Evolutionary conservation across 23 tunicate genomes (phyloP), one percentile per base, ranked within the genome.

Genomic region (Botrylloides violaceus): DNA sequence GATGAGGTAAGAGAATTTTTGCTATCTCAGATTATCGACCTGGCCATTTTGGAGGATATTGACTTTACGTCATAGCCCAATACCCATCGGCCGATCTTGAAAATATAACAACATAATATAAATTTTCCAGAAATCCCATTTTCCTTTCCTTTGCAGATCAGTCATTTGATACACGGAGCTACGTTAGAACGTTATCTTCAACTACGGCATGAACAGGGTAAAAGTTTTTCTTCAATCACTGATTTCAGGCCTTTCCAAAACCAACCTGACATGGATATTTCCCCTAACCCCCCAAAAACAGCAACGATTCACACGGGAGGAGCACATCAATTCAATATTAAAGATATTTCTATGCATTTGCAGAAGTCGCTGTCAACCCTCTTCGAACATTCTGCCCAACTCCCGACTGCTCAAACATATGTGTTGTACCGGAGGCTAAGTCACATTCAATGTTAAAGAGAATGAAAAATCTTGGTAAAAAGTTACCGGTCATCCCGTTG

Each of bases 341-440:
- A n/a, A n/a, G n/a, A n/a, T n/a, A n/a, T n/a, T n/a, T n/a, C n/a
- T n/a, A n/a, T n/a, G n/a, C n/a, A n/a, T n/a, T n/a, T n/a, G n/a
- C 73, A 87, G 95, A 87, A 81, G 95, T 87, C 3, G 82, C 95
- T 25, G 66, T 55, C 36, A 85, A 87, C 59, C 95, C 95, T 1
- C 79, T 62, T 38, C 78, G 86, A 9, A 87, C 95, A 3, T 81
- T 87, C 31, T 87, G 95, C 53, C 95, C 95, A 39, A 39, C 70
- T 32, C 76, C 65, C 18, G 5, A 79, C 32, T 87, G 95, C 64
- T 81, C 86, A 1, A 53, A 82, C 21, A 85, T 87, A 55, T 87
- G 95, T 38, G 75, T 76, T 34, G 82, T 86, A 21, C 78, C 77
- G 34, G 28, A 18, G 30, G n/a, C 34, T 24, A 9, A n/a, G 19